A percentile compares a stretch with the other conserved stretches of the same genome.
These are phyloP conservation scores for Caradrina kadenii DNA, from an alignment of 2,888 invertebrate species.

Conservation along the genomic window DNA sequence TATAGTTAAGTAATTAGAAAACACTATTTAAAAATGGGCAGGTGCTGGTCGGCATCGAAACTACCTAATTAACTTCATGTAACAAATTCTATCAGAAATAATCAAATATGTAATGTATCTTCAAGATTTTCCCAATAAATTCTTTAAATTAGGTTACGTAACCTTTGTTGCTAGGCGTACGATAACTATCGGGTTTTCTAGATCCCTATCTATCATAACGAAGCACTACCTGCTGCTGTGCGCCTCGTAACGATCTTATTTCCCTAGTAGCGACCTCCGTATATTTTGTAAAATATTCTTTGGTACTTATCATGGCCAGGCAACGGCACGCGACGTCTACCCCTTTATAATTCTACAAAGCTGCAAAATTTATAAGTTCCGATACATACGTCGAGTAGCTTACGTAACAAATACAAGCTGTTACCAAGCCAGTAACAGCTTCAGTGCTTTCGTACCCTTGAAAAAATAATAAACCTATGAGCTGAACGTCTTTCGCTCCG, in stretches of 20 bases:
- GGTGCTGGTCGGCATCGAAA: not conserved
- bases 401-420: slow-evolving; percentile 75
- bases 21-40: slow-evolving; percentile 14
- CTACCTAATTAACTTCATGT: not conserved
- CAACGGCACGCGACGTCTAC: slow-evolving; percentile 79
- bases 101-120: not conserved
- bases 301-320: slow-evolving; percentile 75
- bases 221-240: slow-evolving; percentile 45
- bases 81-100: slow-evolving; percentile 7
- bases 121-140: slow-evolving; percentile 17
- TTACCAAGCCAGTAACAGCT: slow-evolving; percentile 57
- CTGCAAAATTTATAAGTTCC: slow-evolving; percentile 73
- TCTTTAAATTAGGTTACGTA: slow-evolving; percentile 31
- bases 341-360: slow-evolving; percentile 67
- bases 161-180: slow-evolving; percentile 37
- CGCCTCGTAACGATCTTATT: slow-evolving; percentile 66
- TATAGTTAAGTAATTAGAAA: not conserved
- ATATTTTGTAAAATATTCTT: slow-evolving; percentile 75
- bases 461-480: slow-evolving; percentile 42
- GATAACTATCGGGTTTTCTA: slow-evolving; percentile 64
- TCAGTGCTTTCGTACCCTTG: slow-evolving; percentile 37
- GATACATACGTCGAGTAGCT: slow-evolving; percentile 65
- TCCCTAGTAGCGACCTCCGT: slow-evolving; percentile 71
- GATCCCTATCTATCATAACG: slow-evolving; percentile 62
- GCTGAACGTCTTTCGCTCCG: slow-evolving; percentile 37